Base-by-base conservation (phyloP, 2,888 invertebrate genomes). In the Notodonta ziczac region DNA sequence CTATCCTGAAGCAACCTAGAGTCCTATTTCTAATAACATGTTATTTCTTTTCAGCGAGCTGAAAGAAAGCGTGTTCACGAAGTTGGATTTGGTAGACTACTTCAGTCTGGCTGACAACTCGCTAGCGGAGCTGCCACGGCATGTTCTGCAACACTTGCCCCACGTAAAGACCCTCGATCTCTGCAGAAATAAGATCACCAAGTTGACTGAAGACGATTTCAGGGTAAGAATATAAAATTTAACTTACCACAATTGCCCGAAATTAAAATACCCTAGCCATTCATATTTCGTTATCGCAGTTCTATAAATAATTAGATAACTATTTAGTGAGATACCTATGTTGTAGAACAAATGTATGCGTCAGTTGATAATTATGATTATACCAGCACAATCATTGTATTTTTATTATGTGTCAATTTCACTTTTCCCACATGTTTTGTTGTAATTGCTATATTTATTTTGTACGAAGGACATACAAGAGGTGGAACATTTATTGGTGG, bases 51-150 rank as follows among this genome's bases (percentile, higher is more conserved):
- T 71, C 95, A 97, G 97, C 84, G 94, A 95, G 71, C 89, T 97
- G 69, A 96, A 96, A 68, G 96, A 96, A 76, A 95, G 95, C 76
- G 95, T 96, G 53, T 97, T 97, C 86, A 94, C 95, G 63, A 97
- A 97, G 70, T 88, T 97, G 84, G 95, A 96, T 72, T 94, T 95
- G 75, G 95, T 97, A 66, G 95, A 95, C 74, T 97, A 95, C 90
- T 94, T 98, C 80, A 97, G 97, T 81, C 90, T 98, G 67, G 96
- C 97, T 10, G 97, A 97, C 90, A 98, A 98, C 88, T 94, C 95
- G 58, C 91, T 98, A 69, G 94, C 95, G 48, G 95, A 96, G 75
- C 95, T 98, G 87, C 98, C 98, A 5, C 94, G 96, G 56, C 95
- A 97, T 69, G 95, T 97, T 55, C 94, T 97, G 63, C 95, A 95